phyloP scores from a whole-genome alignment of 2,113 vertebrate genomes.

The Triplophysa dalaica region DNA sequence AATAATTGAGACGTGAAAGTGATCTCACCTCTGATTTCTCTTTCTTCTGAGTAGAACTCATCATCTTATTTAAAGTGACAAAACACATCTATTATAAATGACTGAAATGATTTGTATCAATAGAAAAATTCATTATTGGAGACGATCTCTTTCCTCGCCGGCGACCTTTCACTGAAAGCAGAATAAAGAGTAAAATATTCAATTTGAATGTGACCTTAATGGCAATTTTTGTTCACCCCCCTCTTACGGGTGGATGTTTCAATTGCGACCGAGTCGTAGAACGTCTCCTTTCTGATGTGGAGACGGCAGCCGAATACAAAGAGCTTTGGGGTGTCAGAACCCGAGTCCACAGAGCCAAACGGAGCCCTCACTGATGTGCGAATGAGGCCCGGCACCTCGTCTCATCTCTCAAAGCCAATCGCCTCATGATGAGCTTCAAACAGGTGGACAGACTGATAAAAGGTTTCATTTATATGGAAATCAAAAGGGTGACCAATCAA shows the following conservation, averaged over 20 bases:
- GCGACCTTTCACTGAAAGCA: neutral
- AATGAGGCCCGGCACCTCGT: constrained; percentile 14
- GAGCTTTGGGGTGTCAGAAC: neutral
- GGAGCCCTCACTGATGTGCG: constrained; percentile 2
- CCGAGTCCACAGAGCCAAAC: neutral
- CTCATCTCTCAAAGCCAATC: constrained; percentile 58
- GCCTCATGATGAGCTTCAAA: constrained; percentile 61
- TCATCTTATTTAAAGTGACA: neutral
- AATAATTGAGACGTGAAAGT: too few relatives aligned
- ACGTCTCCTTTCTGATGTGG: constrained; percentile 1
- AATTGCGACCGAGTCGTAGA: neutral
- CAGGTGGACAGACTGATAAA: constrained; percentile 66
- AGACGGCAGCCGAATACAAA: constrained; percentile 20
- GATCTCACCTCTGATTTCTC: too few relatives aligned
- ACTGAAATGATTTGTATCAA: neutral
- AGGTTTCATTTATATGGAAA: constrained; percentile 76
- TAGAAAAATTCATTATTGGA: too few relatives aligned
- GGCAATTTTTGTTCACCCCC: neutral
- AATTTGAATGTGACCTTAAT: neutral
- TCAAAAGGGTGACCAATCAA: constrained; percentile 71
- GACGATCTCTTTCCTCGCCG: too few relatives aligned
- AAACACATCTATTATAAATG: neutral
- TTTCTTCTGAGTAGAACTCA: too few relatives aligned
- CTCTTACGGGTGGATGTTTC: neutral
- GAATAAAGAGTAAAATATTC: neutral